These are phyloP conservation scores for Chesias legatella DNA, from an alignment of 2,888 invertebrate genomes.

Conservation along the genomic window DNA sequence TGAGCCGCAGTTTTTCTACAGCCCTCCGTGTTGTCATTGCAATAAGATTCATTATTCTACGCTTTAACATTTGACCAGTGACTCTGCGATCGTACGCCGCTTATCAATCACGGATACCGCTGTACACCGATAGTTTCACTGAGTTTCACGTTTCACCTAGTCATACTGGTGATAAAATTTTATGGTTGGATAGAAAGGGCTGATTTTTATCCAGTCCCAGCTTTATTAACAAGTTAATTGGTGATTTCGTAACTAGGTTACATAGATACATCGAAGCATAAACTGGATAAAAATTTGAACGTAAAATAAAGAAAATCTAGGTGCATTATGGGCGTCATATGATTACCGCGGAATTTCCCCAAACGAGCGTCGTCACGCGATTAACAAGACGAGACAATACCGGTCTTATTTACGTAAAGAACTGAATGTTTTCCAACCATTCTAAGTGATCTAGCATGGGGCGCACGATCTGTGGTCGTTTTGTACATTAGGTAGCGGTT, in stretches of 20 bases:
- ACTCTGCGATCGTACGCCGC: conserved; percentile 27
- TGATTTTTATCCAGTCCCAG: not conserved
- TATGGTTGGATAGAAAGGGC: conserved; percentile 28
- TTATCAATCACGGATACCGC: conserved; percentile 63
- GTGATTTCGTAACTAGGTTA: too few species aligned
- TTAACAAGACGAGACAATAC: conserved; percentile 60
- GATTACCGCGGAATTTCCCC: conserved; percentile 59
- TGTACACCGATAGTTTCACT: conserved; percentile 47
- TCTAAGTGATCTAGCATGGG: conserved; percentile 60
- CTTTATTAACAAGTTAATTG: not conserved
- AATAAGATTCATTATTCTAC: conserved; percentile 1
- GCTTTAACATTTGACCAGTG: conserved; percentile 3
- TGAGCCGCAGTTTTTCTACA: too few species aligned
- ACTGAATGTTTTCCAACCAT: conserved; percentile 44
- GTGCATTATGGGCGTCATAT: conserved; percentile 11
- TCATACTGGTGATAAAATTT: conserved; percentile 45
- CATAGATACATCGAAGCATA: too few species aligned
- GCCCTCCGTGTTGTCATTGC: not conserved
- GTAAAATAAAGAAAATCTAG: conserved; percentile 35
- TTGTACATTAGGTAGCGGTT: conserved; percentile 14
- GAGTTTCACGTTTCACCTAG: conserved; percentile 37
- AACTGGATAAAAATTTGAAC: too few species aligned
- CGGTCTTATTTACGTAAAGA: conserved; percentile 58
- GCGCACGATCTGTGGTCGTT: conserved; percentile 21
- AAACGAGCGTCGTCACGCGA: conserved; percentile 66